Evolutionary conservation across 2,888 invertebrate genomes (phyloP).

Genomic region (Melanotus villosus): DNA sequence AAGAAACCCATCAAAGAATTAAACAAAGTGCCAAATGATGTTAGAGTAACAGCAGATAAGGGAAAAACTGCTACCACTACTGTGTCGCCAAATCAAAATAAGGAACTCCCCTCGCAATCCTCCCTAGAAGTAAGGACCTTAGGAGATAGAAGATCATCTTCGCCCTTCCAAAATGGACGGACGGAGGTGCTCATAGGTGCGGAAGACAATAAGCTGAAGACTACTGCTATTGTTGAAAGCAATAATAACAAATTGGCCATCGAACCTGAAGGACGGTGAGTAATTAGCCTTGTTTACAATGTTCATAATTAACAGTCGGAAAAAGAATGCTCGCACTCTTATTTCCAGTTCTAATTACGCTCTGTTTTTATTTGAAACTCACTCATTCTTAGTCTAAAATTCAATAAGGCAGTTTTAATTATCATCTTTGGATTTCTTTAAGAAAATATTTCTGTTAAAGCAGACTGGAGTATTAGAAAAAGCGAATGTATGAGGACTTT

Average conservation of each 20-base stretch:
- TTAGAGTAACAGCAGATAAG: conserved; percentile 52
- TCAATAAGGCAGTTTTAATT: too few species aligned
- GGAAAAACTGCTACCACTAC: conserved; percentile 32
- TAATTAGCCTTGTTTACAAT: background rate
- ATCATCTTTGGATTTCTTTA: too few species aligned
- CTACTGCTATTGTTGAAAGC: conserved; percentile 74
- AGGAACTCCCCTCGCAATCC: conserved; percentile 54
- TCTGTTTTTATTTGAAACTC: too few species aligned
- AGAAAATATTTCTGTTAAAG: too few species aligned
- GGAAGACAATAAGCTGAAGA: conserved; percentile 74
- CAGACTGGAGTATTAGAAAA: too few species aligned
- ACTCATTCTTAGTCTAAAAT: too few species aligned
- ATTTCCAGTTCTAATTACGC: too few species aligned
- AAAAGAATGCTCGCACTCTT: too few species aligned
- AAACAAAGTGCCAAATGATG: conserved; percentile 62
- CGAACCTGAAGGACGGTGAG: conserved; percentile 74
- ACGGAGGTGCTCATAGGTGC: conserved; percentile 83
- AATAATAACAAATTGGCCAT: conserved; percentile 72
- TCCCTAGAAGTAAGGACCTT: conserved; percentile 68
- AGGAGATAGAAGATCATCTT: conserved; percentile 70
- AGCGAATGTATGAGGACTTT: too few species aligned
- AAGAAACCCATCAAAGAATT: conserved; percentile 44
- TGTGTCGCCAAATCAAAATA: conserved; percentile 43
- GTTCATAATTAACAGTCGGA: too few species aligned
- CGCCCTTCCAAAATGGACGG: conserved; percentile 79